Percentiles rank a stretch among this genome's conserved stretches.
These are phyloP conservation scores for Gallinago undulata DNA, from an alignment of 2,113 vertebrate species.

Conservation along the genomic window DNA sequence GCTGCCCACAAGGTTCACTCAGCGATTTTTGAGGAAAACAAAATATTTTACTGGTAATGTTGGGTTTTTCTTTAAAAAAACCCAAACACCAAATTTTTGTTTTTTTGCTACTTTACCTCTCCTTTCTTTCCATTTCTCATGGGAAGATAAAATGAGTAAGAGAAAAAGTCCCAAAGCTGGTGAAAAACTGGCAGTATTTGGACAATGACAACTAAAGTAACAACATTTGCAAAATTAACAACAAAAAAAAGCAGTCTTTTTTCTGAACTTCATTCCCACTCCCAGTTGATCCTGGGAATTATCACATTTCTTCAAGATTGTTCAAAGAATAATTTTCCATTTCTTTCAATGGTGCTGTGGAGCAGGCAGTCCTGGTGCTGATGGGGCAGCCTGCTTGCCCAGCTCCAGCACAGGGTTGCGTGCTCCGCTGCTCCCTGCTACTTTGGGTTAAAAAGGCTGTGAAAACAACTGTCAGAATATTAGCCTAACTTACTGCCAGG, in stretches of 20 bases:
- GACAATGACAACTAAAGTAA: neutral
- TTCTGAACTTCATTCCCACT: neutral
- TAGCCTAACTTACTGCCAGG: neutral
- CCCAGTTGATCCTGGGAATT: neutral
- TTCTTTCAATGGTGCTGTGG: neutral
- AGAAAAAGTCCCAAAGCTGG: fast-evolving
- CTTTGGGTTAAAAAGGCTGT: neutral
- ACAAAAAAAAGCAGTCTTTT: neutral
- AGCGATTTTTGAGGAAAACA: neutral
- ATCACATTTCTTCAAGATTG: fast-evolving
- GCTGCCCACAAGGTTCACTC: neutral
- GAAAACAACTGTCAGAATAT: slow-evolving; percentile 3
- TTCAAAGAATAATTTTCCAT: neutral
- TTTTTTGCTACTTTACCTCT: neutral
- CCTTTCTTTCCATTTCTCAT: neutral
- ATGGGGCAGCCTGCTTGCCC: neutral
- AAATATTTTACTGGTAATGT: neutral
- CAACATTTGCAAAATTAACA: neutral
- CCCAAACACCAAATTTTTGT: fast-evolving
- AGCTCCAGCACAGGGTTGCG: fast-evolving
- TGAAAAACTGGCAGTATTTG: neutral
- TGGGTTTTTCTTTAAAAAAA: neutral
- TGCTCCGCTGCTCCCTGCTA: neutral
- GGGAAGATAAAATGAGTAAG: neutral
- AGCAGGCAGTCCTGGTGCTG: neutral